Evolutionary conservation across 2,797 vertebrate genomes (phyloP).

Genomic region (Lithobates pipiens): DNA sequence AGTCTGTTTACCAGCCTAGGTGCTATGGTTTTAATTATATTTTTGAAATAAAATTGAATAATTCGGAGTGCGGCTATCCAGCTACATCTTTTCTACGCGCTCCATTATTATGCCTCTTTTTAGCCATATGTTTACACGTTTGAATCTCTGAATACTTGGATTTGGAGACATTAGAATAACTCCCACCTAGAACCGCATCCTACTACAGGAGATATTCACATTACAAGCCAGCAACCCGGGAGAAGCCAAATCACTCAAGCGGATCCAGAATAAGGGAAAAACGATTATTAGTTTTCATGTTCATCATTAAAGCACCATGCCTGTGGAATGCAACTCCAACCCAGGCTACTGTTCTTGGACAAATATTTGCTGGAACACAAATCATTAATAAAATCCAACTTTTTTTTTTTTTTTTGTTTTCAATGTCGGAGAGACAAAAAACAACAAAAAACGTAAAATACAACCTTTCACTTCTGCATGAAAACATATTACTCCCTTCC

Average conservation of each 20-base stretch:
- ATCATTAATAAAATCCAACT: neutral
- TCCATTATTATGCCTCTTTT: neutral
- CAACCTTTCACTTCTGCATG: neutral
- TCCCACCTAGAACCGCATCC: neutral
- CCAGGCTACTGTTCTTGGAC: neutral
- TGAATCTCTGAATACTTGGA: neutral
- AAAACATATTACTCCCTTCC: neutral
- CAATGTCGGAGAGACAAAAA: neutral
- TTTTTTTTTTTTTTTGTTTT: too few relatives aligned
- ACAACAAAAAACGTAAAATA: neutral
- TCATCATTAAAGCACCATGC: conserved; percentile 17
- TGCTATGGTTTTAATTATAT: too few relatives aligned
- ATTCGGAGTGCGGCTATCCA: too few relatives aligned
- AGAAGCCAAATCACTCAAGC: neutral
- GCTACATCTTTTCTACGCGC: too few relatives aligned
- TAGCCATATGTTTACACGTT: neutral
- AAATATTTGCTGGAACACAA: neutral
- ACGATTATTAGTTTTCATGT: neutral
- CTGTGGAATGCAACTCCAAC: neutral
- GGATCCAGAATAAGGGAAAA: conserved; percentile 18
- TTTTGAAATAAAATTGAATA: too few relatives aligned
- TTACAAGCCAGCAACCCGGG: neutral
- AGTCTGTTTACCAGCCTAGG: too few relatives aligned
- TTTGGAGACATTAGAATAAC: neutral
- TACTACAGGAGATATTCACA: neutral